Evolutionary conservation across 2,113 vertebrate species (phyloP).

Genomic region (Anser brachyrhynchus): DNA sequence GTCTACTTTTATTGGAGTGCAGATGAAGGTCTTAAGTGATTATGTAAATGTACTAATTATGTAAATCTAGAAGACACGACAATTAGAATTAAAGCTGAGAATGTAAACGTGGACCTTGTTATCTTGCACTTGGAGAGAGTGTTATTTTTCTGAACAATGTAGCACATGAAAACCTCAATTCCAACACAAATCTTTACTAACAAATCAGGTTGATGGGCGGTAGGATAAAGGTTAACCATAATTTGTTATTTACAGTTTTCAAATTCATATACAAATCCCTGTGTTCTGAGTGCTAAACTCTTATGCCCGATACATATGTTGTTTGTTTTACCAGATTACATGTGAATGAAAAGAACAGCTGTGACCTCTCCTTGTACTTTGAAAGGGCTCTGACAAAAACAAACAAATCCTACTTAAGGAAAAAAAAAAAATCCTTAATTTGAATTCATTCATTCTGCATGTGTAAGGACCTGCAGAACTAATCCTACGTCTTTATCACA

Average conservation of each 20-base stretch:
- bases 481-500: background rate
- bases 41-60: slow-evolving; percentile 39
- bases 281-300: slow-evolving; percentile 10
- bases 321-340: slow-evolving; percentile 47
- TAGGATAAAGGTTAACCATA: background rate
- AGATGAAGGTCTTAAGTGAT: slow-evolving; percentile 15
- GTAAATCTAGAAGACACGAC: slow-evolving; percentile 13
- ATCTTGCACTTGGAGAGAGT: background rate
- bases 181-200: background rate
- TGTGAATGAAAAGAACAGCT: slow-evolving; percentile 54
- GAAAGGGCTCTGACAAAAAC: background rate
- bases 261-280: slow-evolving; percentile 1
- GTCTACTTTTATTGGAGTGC: background rate
- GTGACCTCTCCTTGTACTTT: background rate
- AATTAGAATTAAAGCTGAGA: slow-evolving; percentile 31
- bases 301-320: slow-evolving; percentile 34
- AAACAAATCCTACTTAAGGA: background rate
- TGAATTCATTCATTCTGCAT: background rate
- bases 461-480: background rate
- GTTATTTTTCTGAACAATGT: slow-evolving; percentile 6
- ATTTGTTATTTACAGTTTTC: slow-evolving; percentile 35
- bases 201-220: background rate
- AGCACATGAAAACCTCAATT: background rate
- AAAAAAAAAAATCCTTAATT: background rate
- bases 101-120: slow-evolving; percentile 11